Evolutionary conservation across 2,113 vertebrate genomes (phyloP).

Genomic region (Gymnarchus niloticus): DNA sequence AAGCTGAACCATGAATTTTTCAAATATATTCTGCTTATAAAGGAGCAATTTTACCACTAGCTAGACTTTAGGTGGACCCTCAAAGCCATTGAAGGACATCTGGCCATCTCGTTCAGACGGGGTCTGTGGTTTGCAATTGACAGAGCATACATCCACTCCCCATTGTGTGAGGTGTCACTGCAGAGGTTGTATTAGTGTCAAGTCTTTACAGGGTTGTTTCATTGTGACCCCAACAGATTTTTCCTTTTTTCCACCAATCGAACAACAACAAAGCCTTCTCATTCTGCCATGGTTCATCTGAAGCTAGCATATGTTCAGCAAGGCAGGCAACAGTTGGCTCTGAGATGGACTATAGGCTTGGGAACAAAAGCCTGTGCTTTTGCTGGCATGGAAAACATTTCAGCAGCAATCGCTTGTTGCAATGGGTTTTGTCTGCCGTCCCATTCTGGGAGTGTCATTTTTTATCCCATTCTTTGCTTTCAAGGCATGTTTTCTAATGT

Average conservation of each 20-base stretch:
- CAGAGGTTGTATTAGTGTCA: slow-evolving; percentile 50
- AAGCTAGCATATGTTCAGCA: slow-evolving; percentile 93
- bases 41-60: background rate
- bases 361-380: slow-evolving; percentile 72
- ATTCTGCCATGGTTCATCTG: slow-evolving; percentile 85
- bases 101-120: slow-evolving; percentile 51
- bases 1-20: background rate
- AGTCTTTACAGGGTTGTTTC: slow-evolving; percentile 48
- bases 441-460: slow-evolving; percentile 71
- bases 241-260: slow-evolving; percentile 57
- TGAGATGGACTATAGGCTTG: slow-evolving; percentile 72
- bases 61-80: background rate
- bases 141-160: slow-evolving; percentile 3
- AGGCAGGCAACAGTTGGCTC: slow-evolving; percentile 72
- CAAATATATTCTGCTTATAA: background rate
- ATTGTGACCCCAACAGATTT: slow-evolving; percentile 55
- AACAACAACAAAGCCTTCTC: slow-evolving; percentile 72
- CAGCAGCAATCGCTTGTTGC: slow-evolving; percentile 82
- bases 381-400: slow-evolving; percentile 73
- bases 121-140: slow-evolving; percentile 37
- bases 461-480: slow-evolving; percentile 63
- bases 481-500: slow-evolving; percentile 82
- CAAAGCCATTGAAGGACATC: slow-evolving; percentile 29
- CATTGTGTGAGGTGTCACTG: slow-evolving; percentile 24
- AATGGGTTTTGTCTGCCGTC: slow-evolving; percentile 71